A percentile compares a stretch with the other conserved stretches of the same genome.
phyloP scores from a whole-genome alignment of 2,888 invertebrate species.

The Eremobia ochroleuca region DNA sequence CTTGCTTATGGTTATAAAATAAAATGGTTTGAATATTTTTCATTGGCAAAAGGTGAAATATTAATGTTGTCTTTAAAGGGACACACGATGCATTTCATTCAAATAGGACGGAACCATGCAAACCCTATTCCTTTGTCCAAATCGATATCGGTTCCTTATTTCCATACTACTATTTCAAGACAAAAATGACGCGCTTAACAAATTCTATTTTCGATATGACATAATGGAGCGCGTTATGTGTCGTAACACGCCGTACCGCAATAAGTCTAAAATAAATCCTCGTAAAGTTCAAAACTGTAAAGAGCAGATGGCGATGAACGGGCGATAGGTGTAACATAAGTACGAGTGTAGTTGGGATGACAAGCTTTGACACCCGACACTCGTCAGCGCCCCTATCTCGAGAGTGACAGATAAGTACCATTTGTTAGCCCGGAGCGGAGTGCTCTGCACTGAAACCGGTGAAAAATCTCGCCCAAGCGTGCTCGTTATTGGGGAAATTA shows the following conservation, averaged over 20 bases:
- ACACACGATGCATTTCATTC: neutral
- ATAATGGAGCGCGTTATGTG: conserved; percentile 72
- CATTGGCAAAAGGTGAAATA: neutral
- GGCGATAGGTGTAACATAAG: conserved; percentile 65
- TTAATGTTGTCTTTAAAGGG: neutral
- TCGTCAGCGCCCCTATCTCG: conserved; percentile 81
- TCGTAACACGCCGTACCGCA: conserved; percentile 68
- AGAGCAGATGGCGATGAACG: conserved; percentile 63
- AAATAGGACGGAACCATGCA: conserved; percentile 23
- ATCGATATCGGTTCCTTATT: conserved; percentile 24
- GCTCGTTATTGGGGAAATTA: conserved; percentile 65
- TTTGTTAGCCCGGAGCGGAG: conserved; percentile 79
- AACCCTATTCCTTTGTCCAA: conserved; percentile 37
- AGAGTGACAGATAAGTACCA: conserved; percentile 82
- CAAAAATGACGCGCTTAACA: conserved; percentile 43
- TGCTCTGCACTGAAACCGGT: conserved; percentile 69
- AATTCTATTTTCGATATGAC: conserved; percentile 66
- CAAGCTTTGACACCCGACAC: conserved; percentile 82
- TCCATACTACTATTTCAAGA: conserved; percentile 20
- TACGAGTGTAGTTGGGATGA: conserved; percentile 76
- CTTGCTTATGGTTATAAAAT: neutral
- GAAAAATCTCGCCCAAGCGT: conserved; percentile 67
- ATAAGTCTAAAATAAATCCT: conserved; percentile 71
- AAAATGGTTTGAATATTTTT: neutral
- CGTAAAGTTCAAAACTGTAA: conserved; percentile 73